phyloP scores from a whole-genome alignment of 1,140 invertebrate genomes.

The Drosophila arizonae region DNA sequence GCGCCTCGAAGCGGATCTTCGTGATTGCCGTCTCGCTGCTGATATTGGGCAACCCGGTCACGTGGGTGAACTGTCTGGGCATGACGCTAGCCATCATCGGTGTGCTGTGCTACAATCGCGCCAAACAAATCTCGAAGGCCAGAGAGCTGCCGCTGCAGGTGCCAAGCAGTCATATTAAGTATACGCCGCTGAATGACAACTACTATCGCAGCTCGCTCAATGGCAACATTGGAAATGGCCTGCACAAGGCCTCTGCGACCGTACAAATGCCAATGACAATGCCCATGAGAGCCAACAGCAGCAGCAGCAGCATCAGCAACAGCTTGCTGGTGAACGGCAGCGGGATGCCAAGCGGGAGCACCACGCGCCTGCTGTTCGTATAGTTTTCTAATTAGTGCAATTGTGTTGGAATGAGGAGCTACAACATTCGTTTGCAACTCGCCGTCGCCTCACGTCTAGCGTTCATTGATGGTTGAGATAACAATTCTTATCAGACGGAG shows the following conservation, averaged over 20 bases:
- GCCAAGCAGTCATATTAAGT: conserved; percentile 65
- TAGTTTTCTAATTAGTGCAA: conserved; percentile 66
- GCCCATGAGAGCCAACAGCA: conserved; percentile 16
- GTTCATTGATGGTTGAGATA: not conserved
- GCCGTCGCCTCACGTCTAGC: not conserved
- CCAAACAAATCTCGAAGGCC: conserved; percentile 68
- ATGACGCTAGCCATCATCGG: conserved; percentile 96
- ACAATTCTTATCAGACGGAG: conserved; percentile 18
- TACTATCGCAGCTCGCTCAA: conserved; percentile 70
- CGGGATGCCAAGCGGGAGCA: conserved; percentile 68
- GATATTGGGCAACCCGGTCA: conserved; percentile 96
- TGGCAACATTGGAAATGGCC: conserved; percentile 58
- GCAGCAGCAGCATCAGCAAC: conserved; percentile 51
- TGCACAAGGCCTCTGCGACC: conserved; percentile 24
- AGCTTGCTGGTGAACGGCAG: conserved; percentile 71
- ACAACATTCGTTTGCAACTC: not conserved
- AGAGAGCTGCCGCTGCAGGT: conserved; percentile 51
- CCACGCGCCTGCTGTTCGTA: conserved; percentile 74
- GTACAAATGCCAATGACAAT: conserved; percentile 31
- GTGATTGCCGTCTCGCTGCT: conserved; percentile 95
- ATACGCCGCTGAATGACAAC: conserved; percentile 58
- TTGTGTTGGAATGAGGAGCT: conserved; percentile 18
- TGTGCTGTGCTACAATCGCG: conserved; percentile 94
- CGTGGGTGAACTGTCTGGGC: conserved; percentile 92
- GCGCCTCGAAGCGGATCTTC: conserved; percentile 97